These are phyloP conservation scores for Python bivittatus DNA, from an alignment of 2,113 vertebrate genomes.

Conservation along the genomic window DNA sequence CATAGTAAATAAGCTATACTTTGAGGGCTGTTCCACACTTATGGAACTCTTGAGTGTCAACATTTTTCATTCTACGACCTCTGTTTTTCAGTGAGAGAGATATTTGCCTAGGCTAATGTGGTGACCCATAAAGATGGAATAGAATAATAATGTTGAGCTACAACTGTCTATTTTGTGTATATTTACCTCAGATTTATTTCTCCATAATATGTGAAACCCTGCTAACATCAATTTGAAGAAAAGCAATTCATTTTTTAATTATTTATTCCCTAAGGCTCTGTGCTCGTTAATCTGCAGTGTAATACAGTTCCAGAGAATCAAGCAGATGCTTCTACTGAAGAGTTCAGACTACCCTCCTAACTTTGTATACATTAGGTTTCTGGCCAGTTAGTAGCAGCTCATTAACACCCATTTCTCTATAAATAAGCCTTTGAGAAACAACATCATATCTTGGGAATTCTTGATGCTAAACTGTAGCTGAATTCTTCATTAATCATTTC, in stretches of 20 bases:
- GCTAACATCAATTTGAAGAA: background rate
- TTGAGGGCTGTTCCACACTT: background rate
- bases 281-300: background rate
- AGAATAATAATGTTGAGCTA: background rate
- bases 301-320: background rate
- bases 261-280: background rate
- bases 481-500: constrained; percentile 61
- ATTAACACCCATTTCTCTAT: constrained; percentile 43
- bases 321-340: background rate
- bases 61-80: background rate
- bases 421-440: constrained; percentile 49
- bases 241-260: background rate
- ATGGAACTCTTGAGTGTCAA: background rate
- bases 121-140: background rate
- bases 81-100: fast-evolving
- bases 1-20: background rate
- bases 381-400: constrained; percentile 41
- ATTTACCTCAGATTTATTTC: background rate
- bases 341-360: background rate
- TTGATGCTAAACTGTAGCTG: constrained; percentile 48
- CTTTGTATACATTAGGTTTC: constrained; percentile 3
- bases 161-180: background rate
- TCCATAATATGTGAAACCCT: background rate
- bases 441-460: constrained; percentile 52
- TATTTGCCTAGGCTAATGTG: background rate